Evolutionary conservation across 64 coral and sea anemone genomes (phyloP).

Genomic region (Montipora capricornis): DNA sequence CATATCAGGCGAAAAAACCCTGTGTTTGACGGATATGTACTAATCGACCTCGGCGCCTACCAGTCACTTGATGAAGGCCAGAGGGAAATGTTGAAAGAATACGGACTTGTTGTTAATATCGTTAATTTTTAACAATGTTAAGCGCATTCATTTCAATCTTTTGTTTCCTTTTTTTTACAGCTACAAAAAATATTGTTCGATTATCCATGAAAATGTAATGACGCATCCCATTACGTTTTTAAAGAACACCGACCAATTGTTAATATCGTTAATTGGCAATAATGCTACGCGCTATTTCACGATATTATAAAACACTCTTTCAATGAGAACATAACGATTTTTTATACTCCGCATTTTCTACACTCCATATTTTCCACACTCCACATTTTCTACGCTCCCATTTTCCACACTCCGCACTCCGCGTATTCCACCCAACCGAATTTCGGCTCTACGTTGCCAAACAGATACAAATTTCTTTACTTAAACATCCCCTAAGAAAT

Average conservation of each 20-base stretch:
- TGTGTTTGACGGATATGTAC: constrained; percentile 1
- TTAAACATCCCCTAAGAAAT: too few species aligned
- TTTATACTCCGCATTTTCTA: too few species aligned
- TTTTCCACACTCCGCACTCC: too few species aligned
- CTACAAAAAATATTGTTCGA: background rate
- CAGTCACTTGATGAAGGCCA: constrained; percentile 14
- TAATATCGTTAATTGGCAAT: background rate
- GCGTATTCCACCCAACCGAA: too few species aligned
- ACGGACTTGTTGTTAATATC: background rate
- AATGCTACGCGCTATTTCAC: background rate
- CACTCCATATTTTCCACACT: too few species aligned
- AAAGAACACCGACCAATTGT: background rate
- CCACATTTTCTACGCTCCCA: too few species aligned
- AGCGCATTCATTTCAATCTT: background rate
- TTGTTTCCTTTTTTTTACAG: background rate
- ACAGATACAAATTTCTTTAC: too few species aligned
- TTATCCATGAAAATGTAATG: background rate
- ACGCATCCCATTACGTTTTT: background rate
- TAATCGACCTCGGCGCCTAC: constrained; percentile 2
- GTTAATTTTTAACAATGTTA: background rate
- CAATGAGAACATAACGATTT: too few species aligned
- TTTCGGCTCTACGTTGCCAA: too few species aligned
- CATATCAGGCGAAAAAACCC: constrained; percentile 53
- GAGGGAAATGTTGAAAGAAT: background rate
- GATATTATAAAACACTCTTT: too few species aligned